Base-by-base conservation (phyloP, 2,113 vertebrate genomes). In the Pyxicephalus adspersus region DNA sequence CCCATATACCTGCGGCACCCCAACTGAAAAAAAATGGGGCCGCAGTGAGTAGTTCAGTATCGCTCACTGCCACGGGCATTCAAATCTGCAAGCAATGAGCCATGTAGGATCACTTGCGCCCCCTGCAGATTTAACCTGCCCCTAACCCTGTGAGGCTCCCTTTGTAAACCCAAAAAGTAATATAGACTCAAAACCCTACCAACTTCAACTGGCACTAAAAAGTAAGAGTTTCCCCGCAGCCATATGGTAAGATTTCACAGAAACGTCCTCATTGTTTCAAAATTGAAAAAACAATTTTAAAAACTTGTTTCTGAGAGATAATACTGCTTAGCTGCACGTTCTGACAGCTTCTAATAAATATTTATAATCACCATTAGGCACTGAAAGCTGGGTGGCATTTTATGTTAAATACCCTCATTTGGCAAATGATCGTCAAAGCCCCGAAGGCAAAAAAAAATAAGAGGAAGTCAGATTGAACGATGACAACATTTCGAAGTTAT, bases 281-380 rank as follows among this genome's bases (percentile, higher is more conserved):
- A 45, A 11, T 19, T 50, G 31, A 45, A 77, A 25, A 55, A 45
- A 29, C 26, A 65, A 64, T 20, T 6, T 4, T 7, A 2, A 4
- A 13, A 23, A 9, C 3, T 9, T 60, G 38, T 45, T 58, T 0
- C 20, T 25, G 22, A 45, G 29, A 65, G 22, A 19, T 50, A 22
- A 3, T 16, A 11, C 28, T 45, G 65, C 77, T 28, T 50, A 51
- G 11, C 34, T 29, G 23, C 15, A 19, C 17, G 57, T 17, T 45
- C 31, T 72, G 78, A 72, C 78, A 80, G 78, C n/a, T 72, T 72
- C 78, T 80, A 72, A 72, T 80, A 72, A 71, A 80, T 80, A 80
- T 80, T 80, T 72, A 80, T 80, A n/a, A 31, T 63, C 38, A 52
- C 18, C 67, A 80, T 80, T 71, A 80, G 65, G 54, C 65, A 45